phyloP scores from a whole-genome alignment of 2,888 invertebrate species.

The Pantelozetes paolii region DNA sequence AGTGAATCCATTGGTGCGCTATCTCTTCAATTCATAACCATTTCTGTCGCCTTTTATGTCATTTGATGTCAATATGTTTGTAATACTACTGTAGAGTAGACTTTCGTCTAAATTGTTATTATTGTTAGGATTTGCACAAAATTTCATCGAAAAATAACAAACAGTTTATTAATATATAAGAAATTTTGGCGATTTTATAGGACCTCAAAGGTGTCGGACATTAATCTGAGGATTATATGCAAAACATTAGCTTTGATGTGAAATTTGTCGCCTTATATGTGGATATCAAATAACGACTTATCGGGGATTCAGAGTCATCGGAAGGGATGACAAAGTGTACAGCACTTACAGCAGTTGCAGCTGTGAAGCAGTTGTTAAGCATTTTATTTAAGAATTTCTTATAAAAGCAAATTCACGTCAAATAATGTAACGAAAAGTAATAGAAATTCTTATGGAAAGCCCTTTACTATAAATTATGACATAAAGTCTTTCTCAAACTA shows the following conservation, averaged over 20 bases:
- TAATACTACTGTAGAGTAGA: too few relatives aligned
- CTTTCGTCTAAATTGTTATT: too few relatives aligned
- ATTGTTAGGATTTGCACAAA: not conserved
- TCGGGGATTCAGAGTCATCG: not conserved
- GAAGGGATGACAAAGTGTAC: not conserved
- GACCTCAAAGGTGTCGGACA: constrained; percentile 7
- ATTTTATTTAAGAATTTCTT: not conserved
- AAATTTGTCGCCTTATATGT: constrained; percentile 29
- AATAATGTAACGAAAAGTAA: constrained; percentile 11
- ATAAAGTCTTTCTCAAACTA: constrained; percentile 21
- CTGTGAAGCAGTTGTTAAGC: constrained; percentile 19
- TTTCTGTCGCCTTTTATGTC: not conserved
- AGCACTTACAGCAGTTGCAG: not conserved
- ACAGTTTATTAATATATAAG: constrained; percentile 2
- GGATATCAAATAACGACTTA: constrained; percentile 28
- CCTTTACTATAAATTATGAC: constrained; percentile 31
- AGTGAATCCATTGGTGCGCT: constrained; percentile 18
- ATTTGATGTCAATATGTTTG: not conserved
- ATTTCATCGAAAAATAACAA: not conserved
- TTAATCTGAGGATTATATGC: constrained; percentile 27
- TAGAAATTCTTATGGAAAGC: constrained; percentile 24
- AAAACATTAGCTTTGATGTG: constrained; percentile 23
- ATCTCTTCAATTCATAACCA: not conserved
- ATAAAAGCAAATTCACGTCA: constrained; percentile 22
- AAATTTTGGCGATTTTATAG: not conserved